phyloP scores from a whole-genome alignment of 2,888 invertebrate species.

The Mesorhabditis spiculigera region DNA sequence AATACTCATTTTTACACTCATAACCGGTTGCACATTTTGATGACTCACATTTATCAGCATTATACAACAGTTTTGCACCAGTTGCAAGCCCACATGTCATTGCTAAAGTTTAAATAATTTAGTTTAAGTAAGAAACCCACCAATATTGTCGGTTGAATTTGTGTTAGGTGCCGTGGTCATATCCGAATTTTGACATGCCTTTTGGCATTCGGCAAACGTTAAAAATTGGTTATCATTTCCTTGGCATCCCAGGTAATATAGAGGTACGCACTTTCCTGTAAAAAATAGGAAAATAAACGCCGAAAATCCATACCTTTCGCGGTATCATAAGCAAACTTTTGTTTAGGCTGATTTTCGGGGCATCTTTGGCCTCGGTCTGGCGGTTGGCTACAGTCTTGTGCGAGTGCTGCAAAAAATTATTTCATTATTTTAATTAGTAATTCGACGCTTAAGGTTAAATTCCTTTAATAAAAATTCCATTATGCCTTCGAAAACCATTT shows the following conservation, averaged over 20 bases:
- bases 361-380: neutral
- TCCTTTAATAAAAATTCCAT: too few relatives aligned
- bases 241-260: constrained; percentile 44
- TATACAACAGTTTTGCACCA: neutral
- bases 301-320: neutral
- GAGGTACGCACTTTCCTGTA: constrained; percentile 33
- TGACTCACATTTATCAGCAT: neutral
- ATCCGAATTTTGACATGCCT: constrained; percentile 21
- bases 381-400: neutral
- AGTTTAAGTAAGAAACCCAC: too few relatives aligned
- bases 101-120: too few relatives aligned
- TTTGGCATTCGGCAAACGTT: constrained; percentile 37
- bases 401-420: neutral
- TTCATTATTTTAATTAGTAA: too few relatives aligned
- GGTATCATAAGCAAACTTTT: neutral
- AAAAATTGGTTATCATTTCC: constrained; percentile 52
- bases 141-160: too few relatives aligned
- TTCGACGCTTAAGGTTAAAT: too few relatives aligned
- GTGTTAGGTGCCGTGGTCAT: neutral
- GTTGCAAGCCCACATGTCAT: too few relatives aligned
- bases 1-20: constrained; percentile 27
- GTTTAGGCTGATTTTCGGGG: neutral
- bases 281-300: neutral
- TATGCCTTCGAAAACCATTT: too few relatives aligned
- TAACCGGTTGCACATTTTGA: constrained; percentile 17